Base-by-base conservation (phyloP, 2,797 vertebrate genomes). In the Neolamprologus multifasciatus region DNA sequence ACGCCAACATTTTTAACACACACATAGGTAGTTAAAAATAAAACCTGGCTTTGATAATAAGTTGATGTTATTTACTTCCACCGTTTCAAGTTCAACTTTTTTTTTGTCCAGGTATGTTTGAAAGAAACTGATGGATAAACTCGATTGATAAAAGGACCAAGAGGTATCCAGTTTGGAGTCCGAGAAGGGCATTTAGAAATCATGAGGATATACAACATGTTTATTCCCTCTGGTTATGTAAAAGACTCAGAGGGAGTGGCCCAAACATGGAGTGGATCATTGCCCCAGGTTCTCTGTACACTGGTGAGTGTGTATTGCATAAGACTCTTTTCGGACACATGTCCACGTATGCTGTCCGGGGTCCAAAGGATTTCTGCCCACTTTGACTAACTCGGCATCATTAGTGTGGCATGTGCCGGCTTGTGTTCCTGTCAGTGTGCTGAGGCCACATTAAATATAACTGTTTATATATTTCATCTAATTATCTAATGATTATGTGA, bases 301-400 rank as follows among this genome's bases (percentile, higher is more conserved):
- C 87, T 84, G 82, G n/a, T 48, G 29, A 31, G 74, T 85, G 67
- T 79, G 82, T 31, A 67, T 94, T 95, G 91, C 92, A 74, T 92
- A 94, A 95, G 87, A 88, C 83, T 89, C 84, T 92, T 94, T 94
- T 84, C 3, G n/a, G 87, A 87, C 90, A 91, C 89, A 87, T 92
- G 83, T 91, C 59, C 84, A 90, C 64, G 36, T 88, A 90, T 57
- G 51, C 76, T 83, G 86, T 90, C 40, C 23, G 2, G 9, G 80
- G 71, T 87, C 83, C 69, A 78, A 89, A 55, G 83, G 88, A 90
- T 92, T 87, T 90, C 82, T 84, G 36, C 43, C 19, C 50, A 62
- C 45, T 81, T 79, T 59, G 26, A 88, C 71, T 33, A 55, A 86
- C 16, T 81, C 82, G 26, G 64, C 10, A 0, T 81, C 79, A 90